Percentiles rank a stretch among this genome's conserved stretches.
These are phyloP conservation scores for Paracyclopina nana DNA, from an alignment of 1,140 invertebrate genomes.

Conservation along the genomic window DNA sequence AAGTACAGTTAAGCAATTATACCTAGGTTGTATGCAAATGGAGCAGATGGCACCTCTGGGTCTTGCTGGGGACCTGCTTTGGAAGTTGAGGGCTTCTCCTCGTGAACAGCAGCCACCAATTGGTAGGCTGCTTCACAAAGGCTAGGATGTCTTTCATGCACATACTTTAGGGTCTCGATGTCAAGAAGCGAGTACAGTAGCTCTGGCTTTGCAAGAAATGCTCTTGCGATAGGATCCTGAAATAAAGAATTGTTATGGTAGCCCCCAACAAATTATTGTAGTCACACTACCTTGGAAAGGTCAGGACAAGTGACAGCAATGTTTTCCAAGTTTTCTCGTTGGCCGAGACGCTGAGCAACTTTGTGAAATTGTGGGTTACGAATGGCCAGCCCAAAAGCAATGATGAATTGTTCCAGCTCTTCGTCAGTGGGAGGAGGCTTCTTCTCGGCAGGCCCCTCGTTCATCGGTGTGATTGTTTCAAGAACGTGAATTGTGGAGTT, in stretches of 20 bases:
- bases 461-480: too few relatives aligned
- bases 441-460: too few relatives aligned
- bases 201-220: constrained; percentile 10
- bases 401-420: background rate
- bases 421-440: background rate
- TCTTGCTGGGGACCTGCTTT: background rate
- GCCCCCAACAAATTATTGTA: too few relatives aligned
- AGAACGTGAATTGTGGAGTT: too few relatives aligned
- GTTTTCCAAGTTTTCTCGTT: background rate
- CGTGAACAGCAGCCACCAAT: constrained; percentile 11
- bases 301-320: background rate
- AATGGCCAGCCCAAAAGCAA: constrained; percentile 1
- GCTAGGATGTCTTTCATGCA: constrained; percentile 7
- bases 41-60: background rate
- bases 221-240: constrained; percentile 4
- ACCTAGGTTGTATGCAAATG: constrained; percentile 1
- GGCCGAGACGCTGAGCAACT: background rate
- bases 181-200: constrained; percentile 8
- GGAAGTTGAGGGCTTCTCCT: background rate
- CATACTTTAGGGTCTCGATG: background rate
- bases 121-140: constrained; percentile 3
- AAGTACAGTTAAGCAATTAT: too few relatives aligned
- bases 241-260: too few relatives aligned
- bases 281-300: too few relatives aligned
- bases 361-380: background rate